Percentiles rank a stretch among this genome's conserved stretches.
These are phyloP conservation scores for Aegithalos caudatus DNA, from an alignment of 2,113 vertebrate species.

Conservation along the genomic window DNA sequence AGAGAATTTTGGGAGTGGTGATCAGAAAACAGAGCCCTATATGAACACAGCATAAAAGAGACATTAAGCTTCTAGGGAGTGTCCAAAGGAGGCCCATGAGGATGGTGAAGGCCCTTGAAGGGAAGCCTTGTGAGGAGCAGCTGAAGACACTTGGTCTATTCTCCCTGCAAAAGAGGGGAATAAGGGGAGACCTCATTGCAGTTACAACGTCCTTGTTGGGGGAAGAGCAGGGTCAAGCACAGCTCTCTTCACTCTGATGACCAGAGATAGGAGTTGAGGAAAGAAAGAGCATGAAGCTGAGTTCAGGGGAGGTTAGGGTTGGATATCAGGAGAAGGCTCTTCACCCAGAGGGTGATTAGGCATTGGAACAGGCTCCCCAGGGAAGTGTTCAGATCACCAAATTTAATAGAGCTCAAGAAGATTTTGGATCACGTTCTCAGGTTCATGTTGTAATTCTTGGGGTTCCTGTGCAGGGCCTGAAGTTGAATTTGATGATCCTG, in stretches of 20 bases:
- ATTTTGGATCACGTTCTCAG: not conserved
- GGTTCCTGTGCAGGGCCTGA: not conserved
- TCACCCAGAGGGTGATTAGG: not conserved
- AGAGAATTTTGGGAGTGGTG: not conserved
- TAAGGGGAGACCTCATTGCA: not conserved
- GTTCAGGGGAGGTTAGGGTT: not conserved
- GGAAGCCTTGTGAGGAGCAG: accelerated
- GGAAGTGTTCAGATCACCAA: not conserved
- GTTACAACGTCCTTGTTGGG: not conserved
- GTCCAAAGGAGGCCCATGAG: not conserved
- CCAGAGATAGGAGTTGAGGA: not conserved
- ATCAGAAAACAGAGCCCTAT: not conserved
- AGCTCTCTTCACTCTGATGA: not conserved
- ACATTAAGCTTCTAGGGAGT: not conserved
- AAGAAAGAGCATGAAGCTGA: not conserved
- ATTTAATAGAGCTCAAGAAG: not conserved
- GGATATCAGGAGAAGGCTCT: not conserved
- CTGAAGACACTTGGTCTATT: not conserved
- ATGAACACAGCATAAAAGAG: not conserved
- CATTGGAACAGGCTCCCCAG: not conserved
- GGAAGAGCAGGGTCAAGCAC: not conserved
- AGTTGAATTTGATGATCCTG: not conserved
- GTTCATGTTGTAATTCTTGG: not conserved
- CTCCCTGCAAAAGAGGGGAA: not conserved
- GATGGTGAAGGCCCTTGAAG: not conserved